Conservation (phyloP, 2,797 vertebrate species). For the Pseudocheirus occidentalis region DNA sequence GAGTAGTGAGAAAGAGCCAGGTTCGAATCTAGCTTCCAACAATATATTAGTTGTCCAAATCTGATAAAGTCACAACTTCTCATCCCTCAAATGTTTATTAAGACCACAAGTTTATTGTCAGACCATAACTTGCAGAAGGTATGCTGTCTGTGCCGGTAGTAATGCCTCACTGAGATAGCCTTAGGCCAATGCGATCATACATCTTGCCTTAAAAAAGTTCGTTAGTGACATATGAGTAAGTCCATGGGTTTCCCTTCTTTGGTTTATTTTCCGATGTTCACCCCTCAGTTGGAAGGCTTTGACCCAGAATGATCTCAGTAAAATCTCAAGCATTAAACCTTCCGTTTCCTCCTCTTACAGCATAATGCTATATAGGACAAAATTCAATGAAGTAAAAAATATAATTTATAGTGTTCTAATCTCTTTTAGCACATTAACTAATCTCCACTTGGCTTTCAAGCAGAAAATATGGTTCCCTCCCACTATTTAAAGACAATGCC, state of each 20-base stretch:
- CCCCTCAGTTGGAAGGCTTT: slow-evolving; percentile 1
- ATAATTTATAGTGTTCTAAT: not conserved
- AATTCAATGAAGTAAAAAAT: slow-evolving; percentile 14
- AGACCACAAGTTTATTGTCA: not conserved
- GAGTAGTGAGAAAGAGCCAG: not conserved
- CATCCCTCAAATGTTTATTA: not conserved
- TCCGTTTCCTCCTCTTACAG: not conserved
- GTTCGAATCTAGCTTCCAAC: not conserved
- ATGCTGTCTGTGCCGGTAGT: not conserved
- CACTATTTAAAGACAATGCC: not conserved
- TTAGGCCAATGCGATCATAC: not conserved
- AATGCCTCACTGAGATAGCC: not conserved
- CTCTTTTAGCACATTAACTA: slow-evolving; percentile 12
- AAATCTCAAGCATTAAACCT: not conserved
- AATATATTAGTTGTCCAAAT: not conserved
- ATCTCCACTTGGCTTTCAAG: slow-evolving; percentile 27
- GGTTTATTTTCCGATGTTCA: slow-evolving; percentile 9
- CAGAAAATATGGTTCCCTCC: not conserved
- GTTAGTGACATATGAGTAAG: not conserved
- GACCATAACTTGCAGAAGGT: not conserved
- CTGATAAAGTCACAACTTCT: not conserved
- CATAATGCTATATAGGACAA: not conserved
- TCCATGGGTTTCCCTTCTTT: not conserved
- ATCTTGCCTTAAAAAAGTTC: not conserved
- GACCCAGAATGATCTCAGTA: not conserved